Evolutionary conservation across 2,888 invertebrate genomes (phyloP), one percentile per base, ranked within the genome.

Genomic region (Meganola albula): DNA sequence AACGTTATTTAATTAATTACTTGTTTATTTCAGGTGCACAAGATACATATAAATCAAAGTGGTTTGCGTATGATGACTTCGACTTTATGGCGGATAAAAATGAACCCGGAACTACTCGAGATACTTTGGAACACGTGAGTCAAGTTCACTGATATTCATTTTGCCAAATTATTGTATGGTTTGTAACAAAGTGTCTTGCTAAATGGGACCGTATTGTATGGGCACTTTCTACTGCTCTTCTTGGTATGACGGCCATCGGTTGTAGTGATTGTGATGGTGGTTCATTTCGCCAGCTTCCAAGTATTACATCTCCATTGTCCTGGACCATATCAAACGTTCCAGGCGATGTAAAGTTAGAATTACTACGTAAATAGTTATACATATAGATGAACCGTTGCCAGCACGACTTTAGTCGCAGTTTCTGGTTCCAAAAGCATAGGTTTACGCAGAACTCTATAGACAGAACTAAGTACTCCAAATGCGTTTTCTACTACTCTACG

Each of bases 251-350:
- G 16, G 20, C 34, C 5, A 53, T 40, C 31, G 53, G 53, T 40
- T 21, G 40, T 47, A 55, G 37, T 36, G 48, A 39, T 43, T 10
- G 10, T 37, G 44, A 27, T 42, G 41, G 21, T 26, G 28, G 37
- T 48, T 53, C 52, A 30, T 30, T 46, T 53, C 50, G 41, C 56
- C 56, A 56, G 34, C 33, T 52, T 49, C 52, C 50, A 33, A 24
- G 42, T 27, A 52, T 24, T 39, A 53, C 18, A 18, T 49, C 38
- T 37, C 48, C 50, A 38, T 49, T 41, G 12, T 22, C 37, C 34
- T 28, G 36, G 10, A 46, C 27, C n/a, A 21, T 40, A 48, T 50
- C 50, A 42, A 52, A 48, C 14, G 39, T 16, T 38, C 27, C 51
- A 10, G 40, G 48, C 9, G 47, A 25, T 38, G 10, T 37, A 13